These are phyloP conservation scores for Drosophila mulleri DNA, from an alignment of 2,888 invertebrate genomes.

Conservation along the genomic window DNA sequence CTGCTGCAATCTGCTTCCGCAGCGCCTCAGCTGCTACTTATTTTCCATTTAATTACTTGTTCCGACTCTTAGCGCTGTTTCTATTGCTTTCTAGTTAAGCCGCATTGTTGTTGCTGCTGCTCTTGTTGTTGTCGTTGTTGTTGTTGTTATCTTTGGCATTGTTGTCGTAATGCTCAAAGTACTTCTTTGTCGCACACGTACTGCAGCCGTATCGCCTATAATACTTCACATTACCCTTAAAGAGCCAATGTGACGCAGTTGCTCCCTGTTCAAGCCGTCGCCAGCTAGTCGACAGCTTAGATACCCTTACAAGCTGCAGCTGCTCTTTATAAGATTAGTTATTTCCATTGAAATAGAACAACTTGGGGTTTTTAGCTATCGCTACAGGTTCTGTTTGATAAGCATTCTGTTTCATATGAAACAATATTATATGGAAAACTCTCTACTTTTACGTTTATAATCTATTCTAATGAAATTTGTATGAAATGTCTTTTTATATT, in stretches of 20 bases:
- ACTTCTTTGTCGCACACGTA: slow-evolving; percentile 73
- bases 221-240: slow-evolving; percentile 30
- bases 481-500: neutral
- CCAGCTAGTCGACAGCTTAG: slow-evolving; percentile 10
- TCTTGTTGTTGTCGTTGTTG: slow-evolving; percentile 41
- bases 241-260: slow-evolving; percentile 60
- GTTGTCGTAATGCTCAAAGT: slow-evolving; percentile 55
- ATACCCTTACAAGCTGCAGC: slow-evolving; percentile 10
- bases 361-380: neutral
- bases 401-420: neutral
- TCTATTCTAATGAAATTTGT: neutral
- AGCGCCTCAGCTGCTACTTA: slow-evolving; percentile 47
- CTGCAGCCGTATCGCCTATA: slow-evolving; percentile 36
- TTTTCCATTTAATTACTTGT: slow-evolving; percentile 80
- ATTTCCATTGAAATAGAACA: too few relatives aligned
- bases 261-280: slow-evolving; percentile 11
- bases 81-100: slow-evolving; percentile 49
- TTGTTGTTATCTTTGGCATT: slow-evolving; percentile 48
- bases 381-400: neutral
- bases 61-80: slow-evolving; percentile 80
- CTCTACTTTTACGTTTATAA: neutral
- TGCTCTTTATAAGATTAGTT: neutral
- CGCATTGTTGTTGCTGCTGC: slow-evolving; percentile 7
- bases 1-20: slow-evolving; percentile 59
- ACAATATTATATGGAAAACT: neutral